Conservation (phyloP, 2,113 vertebrate species). For the Pteropus alecto region DNA sequence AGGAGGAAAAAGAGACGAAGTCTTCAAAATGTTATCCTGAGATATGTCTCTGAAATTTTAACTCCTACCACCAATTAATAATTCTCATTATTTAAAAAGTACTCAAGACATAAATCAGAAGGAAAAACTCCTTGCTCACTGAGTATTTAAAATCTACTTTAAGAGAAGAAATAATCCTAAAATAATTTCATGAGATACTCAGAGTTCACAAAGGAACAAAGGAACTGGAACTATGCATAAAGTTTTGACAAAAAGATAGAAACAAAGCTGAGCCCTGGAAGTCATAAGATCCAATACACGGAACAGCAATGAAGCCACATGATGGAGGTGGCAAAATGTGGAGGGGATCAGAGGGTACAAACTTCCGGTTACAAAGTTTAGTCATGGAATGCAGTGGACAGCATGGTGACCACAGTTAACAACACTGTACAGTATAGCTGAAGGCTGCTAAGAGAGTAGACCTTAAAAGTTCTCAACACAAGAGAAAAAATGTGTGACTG, state of each 20-base stretch:
- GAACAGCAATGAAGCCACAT: background rate
- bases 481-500: background rate
- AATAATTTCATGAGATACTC: background rate
- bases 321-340: background rate
- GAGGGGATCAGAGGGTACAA: background rate
- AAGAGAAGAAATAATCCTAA: background rate
- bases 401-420: background rate
- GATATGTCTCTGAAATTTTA: background rate
- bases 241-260: background rate
- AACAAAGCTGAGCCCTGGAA: background rate
- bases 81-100: background rate
- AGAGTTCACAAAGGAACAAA: background rate
- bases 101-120: background rate
- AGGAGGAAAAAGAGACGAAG: background rate
- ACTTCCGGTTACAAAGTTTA: background rate
- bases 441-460: background rate
- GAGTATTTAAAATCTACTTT: background rate
- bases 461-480: background rate
- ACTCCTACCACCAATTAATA: background rate
- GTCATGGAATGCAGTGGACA: background rate
- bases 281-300: background rate
- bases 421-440: background rate
- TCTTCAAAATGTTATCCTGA: background rate
- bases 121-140: background rate
- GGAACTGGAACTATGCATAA: background rate